Base-by-base conservation (phyloP, 2,888 invertebrate genomes). In the Cheilosia vernalis region DNA sequence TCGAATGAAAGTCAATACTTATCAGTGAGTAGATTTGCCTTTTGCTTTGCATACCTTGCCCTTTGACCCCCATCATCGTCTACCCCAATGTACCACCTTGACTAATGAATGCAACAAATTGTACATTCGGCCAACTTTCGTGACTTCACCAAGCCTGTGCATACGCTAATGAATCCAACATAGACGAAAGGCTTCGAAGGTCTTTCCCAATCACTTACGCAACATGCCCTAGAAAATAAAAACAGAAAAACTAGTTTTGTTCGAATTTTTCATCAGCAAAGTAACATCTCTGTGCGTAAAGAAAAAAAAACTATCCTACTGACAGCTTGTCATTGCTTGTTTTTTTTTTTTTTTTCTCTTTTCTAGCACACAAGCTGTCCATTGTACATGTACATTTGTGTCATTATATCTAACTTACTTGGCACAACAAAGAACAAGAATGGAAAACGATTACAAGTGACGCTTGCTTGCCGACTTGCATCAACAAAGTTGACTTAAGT, bases 401-500 rank as follows among this genome's bases (percentile, higher is more conserved):
- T 55, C 77, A 72, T 44, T 58, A 63, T 37, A 56, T 69, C 58
- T 51, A 51, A 51, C 21, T 51, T 13, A 30, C 30, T 30, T 13
- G 21, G 19, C 1, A 13, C 10, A 24, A 24, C 13, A 24, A 33
- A 49, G 40, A 64, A 37, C 27, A 49, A 53, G 61, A 19, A 61
- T 55, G 40, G 44, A 67, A 58, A 73, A 79, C 66, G 21, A 82
- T 72, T 72, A 55, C 17, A 72, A 78, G 56, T 67, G 67, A 83
- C 78, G 67, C 67, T 79, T n/a, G n/a, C n/a, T 79, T 67, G 44
- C 81, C 37, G 55, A 51, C 55, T 74, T 56, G 56, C 69, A 58
- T 44, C 66, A 78, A 40, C 76, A 27, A 60, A 58, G 55, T 70
- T 81, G 81, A 77, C 85, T 72, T 76, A 85, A 80, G 80, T 85